phyloP scores from a whole-genome alignment of 2,797 vertebrate species.

The Takifugu ocellatus region DNA sequence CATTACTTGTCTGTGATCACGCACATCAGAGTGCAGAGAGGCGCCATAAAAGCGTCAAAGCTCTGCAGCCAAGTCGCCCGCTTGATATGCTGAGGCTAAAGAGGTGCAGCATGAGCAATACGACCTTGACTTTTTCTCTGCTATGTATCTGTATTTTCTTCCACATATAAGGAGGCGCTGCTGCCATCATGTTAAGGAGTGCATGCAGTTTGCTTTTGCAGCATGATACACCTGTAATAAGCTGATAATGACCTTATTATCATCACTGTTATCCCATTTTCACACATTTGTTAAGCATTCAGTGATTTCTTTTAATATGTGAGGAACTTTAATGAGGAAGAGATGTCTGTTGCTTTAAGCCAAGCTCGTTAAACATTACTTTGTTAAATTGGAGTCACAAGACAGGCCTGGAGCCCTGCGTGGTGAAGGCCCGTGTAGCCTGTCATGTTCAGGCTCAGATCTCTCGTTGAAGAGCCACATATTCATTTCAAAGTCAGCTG shows the following conservation, averaged over 20 bases:
- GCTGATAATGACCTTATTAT: constrained; percentile 24
- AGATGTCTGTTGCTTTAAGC: constrained; percentile 39
- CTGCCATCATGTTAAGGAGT: constrained; percentile 3
- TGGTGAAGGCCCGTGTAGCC: constrained; percentile 28
- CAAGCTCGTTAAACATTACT: constrained; percentile 58
- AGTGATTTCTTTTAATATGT: constrained; percentile 20
- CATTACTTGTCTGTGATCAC: constrained; percentile 60
- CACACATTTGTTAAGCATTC: constrained; percentile 46
- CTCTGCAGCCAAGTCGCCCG: constrained; percentile 39
- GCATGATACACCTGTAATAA: constrained; percentile 14
- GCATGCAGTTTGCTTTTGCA: neutral
- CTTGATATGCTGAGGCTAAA: constrained; percentile 40
- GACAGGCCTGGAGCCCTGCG: constrained; percentile 29
- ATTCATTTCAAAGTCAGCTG: constrained; percentile 33
- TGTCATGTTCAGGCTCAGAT: constrained; percentile 41
- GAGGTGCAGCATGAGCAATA: constrained; percentile 36
- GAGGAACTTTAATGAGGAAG: constrained; percentile 36
- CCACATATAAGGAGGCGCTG: constrained; percentile 5
- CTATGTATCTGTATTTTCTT: constrained; percentile 1
- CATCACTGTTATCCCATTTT: constrained; percentile 13
- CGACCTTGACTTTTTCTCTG: no score
- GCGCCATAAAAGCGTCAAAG: constrained; percentile 39
- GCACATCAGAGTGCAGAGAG: constrained; percentile 54
- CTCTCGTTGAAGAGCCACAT: constrained; percentile 20
- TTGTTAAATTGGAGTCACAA: constrained; percentile 44